These are phyloP conservation scores for Oreohelix idahoensis DNA, from an alignment of 1,140 invertebrate genomes.

Conservation along the genomic window DNA sequence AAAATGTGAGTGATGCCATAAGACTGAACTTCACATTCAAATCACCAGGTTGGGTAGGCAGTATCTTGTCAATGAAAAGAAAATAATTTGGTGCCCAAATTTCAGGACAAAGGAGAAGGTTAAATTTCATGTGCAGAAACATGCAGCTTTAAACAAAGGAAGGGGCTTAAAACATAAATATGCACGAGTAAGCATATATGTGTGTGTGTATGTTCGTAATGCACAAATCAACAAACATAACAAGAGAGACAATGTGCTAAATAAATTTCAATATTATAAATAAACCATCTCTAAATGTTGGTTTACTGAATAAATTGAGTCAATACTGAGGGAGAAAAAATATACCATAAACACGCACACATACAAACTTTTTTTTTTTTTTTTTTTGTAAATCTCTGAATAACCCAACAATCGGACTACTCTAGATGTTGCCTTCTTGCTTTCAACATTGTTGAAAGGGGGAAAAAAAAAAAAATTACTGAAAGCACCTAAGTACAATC, in stretches of 20 bases:
- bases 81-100: conserved; percentile 1
- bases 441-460: too few relatives aligned
- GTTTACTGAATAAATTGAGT: background rate
- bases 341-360: background rate
- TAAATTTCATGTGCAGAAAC: background rate
- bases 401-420: too few relatives aligned
- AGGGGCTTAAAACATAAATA: background rate
- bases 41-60: background rate
- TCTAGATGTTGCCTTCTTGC: too few relatives aligned
- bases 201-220: background rate
- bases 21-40: background rate
- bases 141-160: conserved; percentile 17
- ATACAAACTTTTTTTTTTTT: background rate
- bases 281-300: background rate
- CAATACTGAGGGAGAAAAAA: background rate
- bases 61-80: conserved; percentile 9
- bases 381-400: background rate
- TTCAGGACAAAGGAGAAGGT: background rate
- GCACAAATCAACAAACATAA: too few relatives aligned
- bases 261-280: background rate
- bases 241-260: conserved; percentile 3
- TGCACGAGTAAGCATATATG: background rate
- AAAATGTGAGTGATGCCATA: background rate
- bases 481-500: background rate
- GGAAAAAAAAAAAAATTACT: background rate